Evolutionary conservation across 2,888 invertebrate genomes (phyloP), one percentile per base, ranked within the genome.

Genomic region (Erannis defoliaria): DNA sequence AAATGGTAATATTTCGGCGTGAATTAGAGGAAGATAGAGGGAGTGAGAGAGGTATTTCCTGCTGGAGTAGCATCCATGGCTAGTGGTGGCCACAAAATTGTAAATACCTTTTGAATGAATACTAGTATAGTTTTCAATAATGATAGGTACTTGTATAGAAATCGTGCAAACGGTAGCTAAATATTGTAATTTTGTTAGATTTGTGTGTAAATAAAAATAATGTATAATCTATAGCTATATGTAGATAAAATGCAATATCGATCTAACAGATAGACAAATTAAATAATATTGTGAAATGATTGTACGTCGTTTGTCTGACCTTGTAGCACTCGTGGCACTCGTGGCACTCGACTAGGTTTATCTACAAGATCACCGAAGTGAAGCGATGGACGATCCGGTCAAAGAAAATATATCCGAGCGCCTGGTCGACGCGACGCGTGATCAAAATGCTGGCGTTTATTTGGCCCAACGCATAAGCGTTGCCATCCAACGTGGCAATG

Each of bases 191-290:
- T 62, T 70, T 59, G 53, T 16, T 38, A 45, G 21, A 35, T 14
- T 29, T 63, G 26, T 54, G 46, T 65, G 61, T 62, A 58, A 14
- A 62, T 68, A 69, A 18, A 31, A 31, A 19, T 55, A n/a, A 4
- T 23, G 33, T 31, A 31, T 21, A 31, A 42, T 9, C 26, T 45
- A 55, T 45, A 33, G 31, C 1, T 46, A 55, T 29, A 26, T 51
- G 43, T 51, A 58, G 51, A 59, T 49, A 55, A 71, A 74, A 75
- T 75, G 81, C 84, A 83, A 84, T 84, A 84, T 77, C 76, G 73
- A 76, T 68, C 78, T 75, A 49, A 33, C 78, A 77, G 77, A 74
- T 74, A 73, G 72, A 76, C 67, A 74, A 76, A 76, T 29, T 42
- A 45, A 55, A 55, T 37, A 29, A 48, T 33, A 59, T 18, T 38